Conservation (phyloP, 1,140 invertebrate genomes). For the Bactericera cockerelli region DNA sequence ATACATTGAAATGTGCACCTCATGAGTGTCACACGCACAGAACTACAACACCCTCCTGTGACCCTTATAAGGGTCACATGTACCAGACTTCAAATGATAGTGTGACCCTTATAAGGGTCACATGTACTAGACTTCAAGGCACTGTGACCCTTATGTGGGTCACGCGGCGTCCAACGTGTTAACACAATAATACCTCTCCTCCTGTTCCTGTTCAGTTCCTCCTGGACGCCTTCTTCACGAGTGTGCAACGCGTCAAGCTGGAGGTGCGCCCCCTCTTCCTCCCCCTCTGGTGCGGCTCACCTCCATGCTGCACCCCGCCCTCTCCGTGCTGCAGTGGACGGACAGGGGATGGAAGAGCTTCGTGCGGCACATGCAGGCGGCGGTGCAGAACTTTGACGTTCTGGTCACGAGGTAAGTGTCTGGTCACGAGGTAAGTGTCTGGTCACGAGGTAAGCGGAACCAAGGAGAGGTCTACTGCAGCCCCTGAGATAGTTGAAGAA, state of each 20-base stretch:
- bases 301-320: conserved; percentile 58
- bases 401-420: conserved; percentile 42
- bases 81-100: no score
- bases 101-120: no score
- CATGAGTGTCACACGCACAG: no score
- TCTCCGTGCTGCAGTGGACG: conserved; percentile 65
- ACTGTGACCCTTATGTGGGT: no score
- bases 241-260: conserved; percentile 55
- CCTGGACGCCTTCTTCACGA: conserved; percentile 53
- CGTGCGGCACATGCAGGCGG: conserved; percentile 45
- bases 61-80: no score
- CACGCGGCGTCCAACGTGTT: no score
- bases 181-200: neutral
- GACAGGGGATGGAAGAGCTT: conserved; percentile 56
- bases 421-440: no score
- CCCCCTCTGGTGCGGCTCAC: conserved; percentile 70
- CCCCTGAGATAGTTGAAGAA: no score
- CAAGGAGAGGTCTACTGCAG: no score
- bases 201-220: conserved; percentile 38
- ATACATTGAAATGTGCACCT: no score
- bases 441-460: conserved; percentile 4
- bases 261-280: conserved; percentile 75
- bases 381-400: conserved; percentile 66
- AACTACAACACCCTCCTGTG: no score
- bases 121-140: no score